Conservation (phyloP, 2,797 vertebrate species). For the Ctenosaura bakeri region DNA sequence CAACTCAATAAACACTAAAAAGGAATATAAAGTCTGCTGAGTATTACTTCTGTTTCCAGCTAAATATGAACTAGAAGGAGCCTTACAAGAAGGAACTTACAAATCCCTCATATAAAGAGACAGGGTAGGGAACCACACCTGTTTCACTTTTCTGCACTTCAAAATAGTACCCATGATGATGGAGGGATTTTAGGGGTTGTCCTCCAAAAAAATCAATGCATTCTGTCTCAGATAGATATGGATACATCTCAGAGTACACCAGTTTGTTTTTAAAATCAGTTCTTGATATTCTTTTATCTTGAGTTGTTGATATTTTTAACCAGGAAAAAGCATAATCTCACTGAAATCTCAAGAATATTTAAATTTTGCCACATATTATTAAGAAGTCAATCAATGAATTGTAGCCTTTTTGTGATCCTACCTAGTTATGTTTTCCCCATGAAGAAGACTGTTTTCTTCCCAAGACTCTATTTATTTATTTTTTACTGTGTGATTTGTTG, state of each 20-base stretch:
- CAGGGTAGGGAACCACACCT: too few species aligned
- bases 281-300: neutral
- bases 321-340: neutral
- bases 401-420: neutral
- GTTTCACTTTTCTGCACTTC: too few species aligned
- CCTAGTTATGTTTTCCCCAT: neutral
- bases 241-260: neutral
- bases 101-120: too few species aligned
- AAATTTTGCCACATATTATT: neutral
- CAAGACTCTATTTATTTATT: neutral
- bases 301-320: neutral
- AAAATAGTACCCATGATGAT: too few species aligned
- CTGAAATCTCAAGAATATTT: neutral
- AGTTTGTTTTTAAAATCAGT: neutral
- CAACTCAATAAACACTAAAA: too few species aligned
- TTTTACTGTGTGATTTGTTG: neutral
- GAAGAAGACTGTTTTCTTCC: neutral
- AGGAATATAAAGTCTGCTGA: too few species aligned
- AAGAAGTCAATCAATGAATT: neutral
- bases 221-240: neutral
- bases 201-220: too few species aligned
- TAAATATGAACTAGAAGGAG: too few species aligned
- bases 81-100: too few species aligned
- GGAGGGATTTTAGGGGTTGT: too few species aligned
- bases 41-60: too few species aligned